A percentile compares a stretch with the other conserved stretches of the same genome.
phyloP scores from a whole-genome alignment of 2,888 invertebrate species.

The Cosmopolites sordidus region DNA sequence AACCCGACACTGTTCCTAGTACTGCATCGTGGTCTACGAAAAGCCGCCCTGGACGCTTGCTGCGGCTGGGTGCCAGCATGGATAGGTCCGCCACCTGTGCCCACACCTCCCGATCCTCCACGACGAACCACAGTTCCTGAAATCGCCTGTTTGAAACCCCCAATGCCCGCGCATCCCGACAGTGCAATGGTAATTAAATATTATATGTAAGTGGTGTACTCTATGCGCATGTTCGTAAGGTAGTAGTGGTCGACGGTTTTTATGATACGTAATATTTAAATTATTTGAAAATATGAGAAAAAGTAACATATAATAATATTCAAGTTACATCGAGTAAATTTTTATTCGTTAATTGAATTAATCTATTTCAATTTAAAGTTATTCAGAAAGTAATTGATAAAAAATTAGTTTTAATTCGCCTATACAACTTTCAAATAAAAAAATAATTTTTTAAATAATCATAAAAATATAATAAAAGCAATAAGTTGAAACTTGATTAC shows the following conservation, averaged over 20 bases:
- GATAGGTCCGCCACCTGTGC: constrained; percentile 50
- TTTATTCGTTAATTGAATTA: no score
- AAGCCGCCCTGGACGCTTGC: constrained; percentile 68
- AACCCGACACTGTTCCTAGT: constrained; percentile 77
- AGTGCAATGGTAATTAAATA: constrained; percentile 54
- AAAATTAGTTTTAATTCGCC: no score
- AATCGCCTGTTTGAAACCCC: constrained; percentile 60
- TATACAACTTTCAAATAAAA: no score
- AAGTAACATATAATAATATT: no score
- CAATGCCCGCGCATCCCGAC: constrained; percentile 50
- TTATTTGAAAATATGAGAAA: no score
- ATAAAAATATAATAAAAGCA: no score
- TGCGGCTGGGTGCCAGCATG: constrained; percentile 58
- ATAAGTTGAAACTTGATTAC: no score
- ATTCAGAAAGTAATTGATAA: no score
- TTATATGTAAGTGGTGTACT: constrained; percentile 52
- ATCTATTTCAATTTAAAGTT: no score
- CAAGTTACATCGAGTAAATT: no score
- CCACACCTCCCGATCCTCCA: constrained; percentile 59
- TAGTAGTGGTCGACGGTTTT: constrained; percentile 5
- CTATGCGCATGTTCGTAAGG: constrained; percentile 10
- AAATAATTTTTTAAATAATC: no score
- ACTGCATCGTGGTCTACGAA: constrained; percentile 69
- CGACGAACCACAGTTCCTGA: constrained; percentile 47
- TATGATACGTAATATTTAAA: no score